Evolutionary conservation across 2,113 vertebrate species (phyloP), one percentile per base, ranked within the genome.

Genomic region (Tapirus terrestris): DNA sequence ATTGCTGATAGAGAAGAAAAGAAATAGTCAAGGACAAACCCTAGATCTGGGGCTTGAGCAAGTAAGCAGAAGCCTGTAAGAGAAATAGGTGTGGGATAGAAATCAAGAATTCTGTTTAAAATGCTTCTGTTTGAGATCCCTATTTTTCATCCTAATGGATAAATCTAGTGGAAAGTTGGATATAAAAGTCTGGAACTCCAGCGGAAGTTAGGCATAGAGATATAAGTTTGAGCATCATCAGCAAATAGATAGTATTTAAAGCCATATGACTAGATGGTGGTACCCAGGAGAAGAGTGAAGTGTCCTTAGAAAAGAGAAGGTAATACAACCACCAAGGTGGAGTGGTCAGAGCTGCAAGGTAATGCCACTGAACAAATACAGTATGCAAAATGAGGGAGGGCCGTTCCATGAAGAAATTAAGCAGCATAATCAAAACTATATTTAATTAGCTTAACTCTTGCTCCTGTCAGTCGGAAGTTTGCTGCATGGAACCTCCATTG

Each of bases 91-190:
- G 10, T 88, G 67, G 33, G 31, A 58, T n/a, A 56, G 67, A 58
- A 93, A 88, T 31, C n/a, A 51, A 31, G 76, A 85, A n/a, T 67
- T 72, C 76, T 93, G 20, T 61, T 89, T 23, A 93, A 96, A 84
- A 93, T 43, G 29, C 20, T 82, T 81, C 63, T 76, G 9, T 68
- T 43, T 61, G 53, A 76, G 33, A 73, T 86, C 79, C 39, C 23
- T 36, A 12, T 76, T 94, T 21, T 70, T 97, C 45, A 70, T 65
- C 43, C 31, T n/a, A 76, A 39, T 65, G 13, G n/a, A 89, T 65
- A 89, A 83, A 85, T 36, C 51, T 91, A 72, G 9, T 33, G 7
- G 39, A 31, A 60, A 85, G 14, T 81, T 70, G 31, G 16, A 43
- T 70, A 36, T 91, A 29, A 63, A 72, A 85, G 90, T 67, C 39